Conservation (phyloP, 1,140 invertebrate genomes). For the Caenorhabditis tropicalis region DNA sequence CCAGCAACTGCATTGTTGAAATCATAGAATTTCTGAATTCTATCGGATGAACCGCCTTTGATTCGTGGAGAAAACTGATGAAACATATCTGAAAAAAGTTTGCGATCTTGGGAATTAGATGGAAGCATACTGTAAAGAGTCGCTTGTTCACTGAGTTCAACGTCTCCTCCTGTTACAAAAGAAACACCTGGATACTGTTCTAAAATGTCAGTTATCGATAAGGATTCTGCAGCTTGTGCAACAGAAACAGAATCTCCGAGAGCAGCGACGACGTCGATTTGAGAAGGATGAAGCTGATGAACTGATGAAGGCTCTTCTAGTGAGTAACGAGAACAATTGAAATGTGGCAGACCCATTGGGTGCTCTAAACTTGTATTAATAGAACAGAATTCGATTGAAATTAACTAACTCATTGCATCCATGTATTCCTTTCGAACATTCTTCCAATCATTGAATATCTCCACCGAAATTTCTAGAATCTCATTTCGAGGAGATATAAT, state of each 20-base stretch:
- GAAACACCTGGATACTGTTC: conserved; percentile 21
- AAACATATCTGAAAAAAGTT: conserved; percentile 33
- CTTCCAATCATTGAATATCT: conserved; percentile 37
- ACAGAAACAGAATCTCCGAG: conserved; percentile 44
- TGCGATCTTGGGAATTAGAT: background rate
- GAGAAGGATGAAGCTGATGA: conserved; percentile 33
- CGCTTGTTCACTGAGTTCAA: background rate
- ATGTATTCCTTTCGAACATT: background rate
- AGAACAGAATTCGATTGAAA: background rate
- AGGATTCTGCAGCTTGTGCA: conserved; percentile 11
- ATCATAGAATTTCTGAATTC: conserved; percentile 1
- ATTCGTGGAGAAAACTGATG: background rate
- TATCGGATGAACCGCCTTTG: background rate
- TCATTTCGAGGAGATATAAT: conserved; percentile 8
- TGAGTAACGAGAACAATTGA: background rate
- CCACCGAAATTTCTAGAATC: background rate
- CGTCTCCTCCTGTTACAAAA: conserved; percentile 35
- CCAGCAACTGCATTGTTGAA: conserved; percentile 31
- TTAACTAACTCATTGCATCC: conserved; percentile 7
- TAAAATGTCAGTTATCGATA: background rate
- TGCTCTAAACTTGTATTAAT: background rate
- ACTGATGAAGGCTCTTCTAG: background rate
- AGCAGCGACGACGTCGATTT: conserved; percentile 24
- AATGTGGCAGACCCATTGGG: conserved; percentile 19
- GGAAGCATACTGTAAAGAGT: background rate